Conservation (phyloP, 2,888 invertebrate genomes). For the Acleris holmiana region DNA sequence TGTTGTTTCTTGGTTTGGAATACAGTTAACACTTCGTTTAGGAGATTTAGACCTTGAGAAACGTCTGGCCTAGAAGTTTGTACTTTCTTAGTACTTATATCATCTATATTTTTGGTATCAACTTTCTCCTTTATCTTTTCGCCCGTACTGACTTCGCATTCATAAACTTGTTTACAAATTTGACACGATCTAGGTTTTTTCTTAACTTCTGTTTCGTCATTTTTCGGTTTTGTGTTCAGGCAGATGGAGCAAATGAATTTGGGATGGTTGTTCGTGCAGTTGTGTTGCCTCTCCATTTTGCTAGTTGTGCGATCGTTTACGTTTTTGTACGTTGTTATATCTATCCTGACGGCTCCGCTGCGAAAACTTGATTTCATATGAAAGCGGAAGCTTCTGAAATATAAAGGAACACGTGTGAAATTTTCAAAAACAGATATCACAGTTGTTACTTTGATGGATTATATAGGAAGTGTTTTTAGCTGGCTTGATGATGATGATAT, state of each 20-base stretch:
- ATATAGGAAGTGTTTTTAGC: no score
- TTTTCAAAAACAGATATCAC: no score
- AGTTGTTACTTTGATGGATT: no score
- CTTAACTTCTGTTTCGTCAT: constrained; percentile 37
- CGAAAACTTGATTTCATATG: constrained; percentile 60
- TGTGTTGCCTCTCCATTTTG: constrained; percentile 37
- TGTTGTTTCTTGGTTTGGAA: constrained; percentile 66
- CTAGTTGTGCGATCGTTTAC: constrained; percentile 19
- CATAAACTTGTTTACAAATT: constrained; percentile 50
- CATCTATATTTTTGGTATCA: constrained; percentile 30
- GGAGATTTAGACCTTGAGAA: constrained; percentile 57
- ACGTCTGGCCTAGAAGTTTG: constrained; percentile 62
- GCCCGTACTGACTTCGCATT: constrained; percentile 8
- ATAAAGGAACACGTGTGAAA: not conserved
- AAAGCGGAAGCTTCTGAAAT: constrained; percentile 32
- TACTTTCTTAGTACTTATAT: constrained; percentile 48
- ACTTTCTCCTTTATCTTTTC: constrained; percentile 38
- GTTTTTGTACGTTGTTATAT: constrained; percentile 61
- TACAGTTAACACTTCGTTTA: constrained; percentile 71
- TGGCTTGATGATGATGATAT: no score
- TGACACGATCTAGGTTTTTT: constrained; percentile 52
- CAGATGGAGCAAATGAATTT: constrained; percentile 67
- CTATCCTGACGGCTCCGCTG: constrained; percentile 56
- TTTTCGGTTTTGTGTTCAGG: constrained; percentile 48
- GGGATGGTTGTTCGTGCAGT: constrained; percentile 39